Evolutionary conservation across 2,888 invertebrate species (phyloP), one percentile per base, ranked within the genome.

Genomic region (Dasysyrphus tricinctus): DNA sequence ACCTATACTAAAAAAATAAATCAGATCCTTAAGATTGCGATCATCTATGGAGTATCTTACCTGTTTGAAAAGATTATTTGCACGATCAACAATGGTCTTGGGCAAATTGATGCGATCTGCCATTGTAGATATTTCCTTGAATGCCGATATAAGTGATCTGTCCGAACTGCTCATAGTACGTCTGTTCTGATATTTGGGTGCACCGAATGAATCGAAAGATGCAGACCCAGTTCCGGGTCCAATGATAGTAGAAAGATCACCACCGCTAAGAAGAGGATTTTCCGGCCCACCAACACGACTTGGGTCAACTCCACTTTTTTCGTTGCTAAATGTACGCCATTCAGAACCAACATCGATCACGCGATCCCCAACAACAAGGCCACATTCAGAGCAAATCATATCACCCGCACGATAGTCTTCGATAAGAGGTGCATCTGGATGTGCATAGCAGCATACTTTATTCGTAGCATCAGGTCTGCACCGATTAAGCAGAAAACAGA

Each of bases 271-370:
- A 4, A 99, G 93, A 0, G 98, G 98, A 93, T 99, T 99, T 94
- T 99, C 99, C 0, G 99, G 98, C 0, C 99, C 99, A 94, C 99
- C 99, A 88, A 99, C 99, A 96, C 99, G 98, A 93, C 98, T 98
- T 5, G 99, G 99, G 93, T 99, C 99, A 0, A 97, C 97, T 9
- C 98, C 97, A 73, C 96, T 96, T 91, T 98, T 99, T 91, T 99
- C 99, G 92, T 99, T 99, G 91, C 98, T 98, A 93, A 99, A 99
- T 81, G 99, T 99, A 92, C 99, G 95, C 99, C 99, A 99, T 93
- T 99, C 99, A 5, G 99, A 99, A 44, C 99, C 99, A n/a, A 99
- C 99, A 93, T 99, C 99, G 88, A 99, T 98, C 1, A 99, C 98
- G 91, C 99, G 98, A 93, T 99, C 99, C 14, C 99, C 99, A 32